A percentile compares a stretch with the other conserved stretches of the same genome.
phyloP scores from a whole-genome alignment of 35 echinoderm and acorn worm species.

The Amphiura filiformis region DNA sequence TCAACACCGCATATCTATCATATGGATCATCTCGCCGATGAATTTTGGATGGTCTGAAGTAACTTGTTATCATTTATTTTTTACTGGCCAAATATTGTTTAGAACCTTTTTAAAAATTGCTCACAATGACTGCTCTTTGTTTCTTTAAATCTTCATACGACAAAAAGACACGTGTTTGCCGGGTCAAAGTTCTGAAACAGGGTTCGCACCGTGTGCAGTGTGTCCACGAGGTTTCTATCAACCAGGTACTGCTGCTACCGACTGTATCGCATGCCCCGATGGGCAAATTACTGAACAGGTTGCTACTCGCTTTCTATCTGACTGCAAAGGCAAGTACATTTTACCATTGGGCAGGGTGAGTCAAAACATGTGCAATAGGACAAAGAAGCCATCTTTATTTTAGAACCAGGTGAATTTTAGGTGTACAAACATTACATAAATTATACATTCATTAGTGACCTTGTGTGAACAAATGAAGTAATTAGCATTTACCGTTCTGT shows the following conservation, averaged over 20 bases:
- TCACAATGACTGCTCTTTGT: too few relatives aligned
- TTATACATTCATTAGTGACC: too few relatives aligned
- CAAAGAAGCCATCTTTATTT: too few relatives aligned
- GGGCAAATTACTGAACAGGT: not conserved
- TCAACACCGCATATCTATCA: not conserved
- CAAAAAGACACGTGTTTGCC: not conserved
- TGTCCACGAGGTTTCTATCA: not conserved
- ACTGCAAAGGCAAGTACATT: not conserved
- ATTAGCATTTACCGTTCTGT: too few relatives aligned
- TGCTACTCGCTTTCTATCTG: not conserved
- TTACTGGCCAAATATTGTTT: too few relatives aligned
- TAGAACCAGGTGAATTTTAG: too few relatives aligned
- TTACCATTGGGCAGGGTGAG: too few relatives aligned
- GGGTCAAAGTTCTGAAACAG: not conserved
- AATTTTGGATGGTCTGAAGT: not conserved
- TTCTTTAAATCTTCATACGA: not conserved
- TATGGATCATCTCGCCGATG: not conserved
- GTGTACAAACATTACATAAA: too few relatives aligned
- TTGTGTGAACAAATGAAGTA: too few relatives aligned
- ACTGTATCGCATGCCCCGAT: not conserved
- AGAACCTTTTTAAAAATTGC: too few relatives aligned
- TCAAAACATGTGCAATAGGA: too few relatives aligned
- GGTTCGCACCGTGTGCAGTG: not conserved
- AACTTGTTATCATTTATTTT: not conserved
- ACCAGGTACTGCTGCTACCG: not conserved